A percentile compares a stretch with the other conserved stretches of the same genome.
Conservation (phyloP, 2,888 invertebrate species). For the Macrosiphum euphorbiae region DNA sequence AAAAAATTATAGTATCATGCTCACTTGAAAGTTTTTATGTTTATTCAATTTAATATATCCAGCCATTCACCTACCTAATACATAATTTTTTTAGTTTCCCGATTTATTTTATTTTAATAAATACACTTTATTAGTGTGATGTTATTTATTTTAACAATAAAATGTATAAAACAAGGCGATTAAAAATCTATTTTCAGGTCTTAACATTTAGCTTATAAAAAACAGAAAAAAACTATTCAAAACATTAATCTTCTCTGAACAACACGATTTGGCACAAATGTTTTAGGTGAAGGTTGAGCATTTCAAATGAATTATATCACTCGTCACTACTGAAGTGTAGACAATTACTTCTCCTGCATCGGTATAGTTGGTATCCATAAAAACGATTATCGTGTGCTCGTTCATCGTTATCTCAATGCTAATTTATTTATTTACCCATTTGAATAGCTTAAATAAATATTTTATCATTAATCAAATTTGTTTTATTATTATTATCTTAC, state of each 20-base stretch:
- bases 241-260: conserved; percentile 39
- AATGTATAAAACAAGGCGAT: not conserved
- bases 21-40: no score
- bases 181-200: conserved; percentile 18
- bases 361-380: not conserved
- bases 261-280: conserved; percentile 40
- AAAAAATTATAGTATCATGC: no score
- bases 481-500: not conserved
- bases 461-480: not conserved
- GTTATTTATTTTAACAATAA: conserved; percentile 18
- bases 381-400: not conserved
- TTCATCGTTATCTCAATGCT: not conserved
- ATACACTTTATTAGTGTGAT: not conserved
- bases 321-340: conserved; percentile 33
- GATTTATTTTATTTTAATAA: not conserved
- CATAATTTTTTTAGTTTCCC: not conserved
- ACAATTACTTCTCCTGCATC: conserved; percentile 26
- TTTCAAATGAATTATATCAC: conserved; percentile 36
- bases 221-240: conserved; percentile 1
- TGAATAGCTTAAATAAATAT: not conserved
- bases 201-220: not conserved
- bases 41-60: no score
- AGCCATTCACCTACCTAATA: not conserved
- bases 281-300: conserved; percentile 41
- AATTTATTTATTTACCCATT: not conserved